These are phyloP conservation scores for Xylota segnis DNA, from an alignment of 2,888 invertebrate genomes.

Conservation along the genomic window DNA sequence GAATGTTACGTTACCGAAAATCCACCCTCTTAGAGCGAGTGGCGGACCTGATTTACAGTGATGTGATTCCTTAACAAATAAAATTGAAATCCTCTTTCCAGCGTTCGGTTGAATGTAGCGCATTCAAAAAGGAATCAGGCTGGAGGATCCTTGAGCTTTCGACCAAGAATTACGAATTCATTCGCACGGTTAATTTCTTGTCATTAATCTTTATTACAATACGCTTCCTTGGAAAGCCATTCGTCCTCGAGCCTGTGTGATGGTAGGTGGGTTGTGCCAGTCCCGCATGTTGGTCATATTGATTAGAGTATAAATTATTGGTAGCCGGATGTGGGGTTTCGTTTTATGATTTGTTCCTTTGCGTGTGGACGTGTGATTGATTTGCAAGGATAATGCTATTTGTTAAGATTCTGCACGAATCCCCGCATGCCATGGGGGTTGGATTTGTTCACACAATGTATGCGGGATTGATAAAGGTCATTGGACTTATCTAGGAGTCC, in stretches of 20 bases:
- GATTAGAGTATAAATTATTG: conserved; percentile 15
- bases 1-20: conserved; percentile 29
- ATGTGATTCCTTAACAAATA: conserved; percentile 45
- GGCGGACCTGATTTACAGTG: conserved; percentile 59
- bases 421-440: too few relatives aligned
- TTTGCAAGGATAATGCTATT: conserved; percentile 1
- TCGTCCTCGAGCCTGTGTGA: background rate
- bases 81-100: conserved; percentile 31
- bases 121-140: conserved; percentile 8
- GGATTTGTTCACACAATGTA: background rate
- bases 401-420: background rate
- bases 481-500: too few relatives aligned
- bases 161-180: conserved; percentile 52
- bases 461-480: too few relatives aligned
- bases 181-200: conserved; percentile 60
- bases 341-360: too few relatives aligned
- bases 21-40: conserved; percentile 10
- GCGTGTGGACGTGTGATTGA: background rate
- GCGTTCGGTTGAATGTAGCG: conserved; percentile 1
- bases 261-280: background rate
- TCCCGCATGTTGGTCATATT: conserved; percentile 7
- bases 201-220: conserved; percentile 55
- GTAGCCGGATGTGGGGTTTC: background rate
- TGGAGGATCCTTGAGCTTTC: conserved; percentile 22
- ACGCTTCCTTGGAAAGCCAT: background rate